Conservation (phyloP, 1,140 invertebrate species). For the Brachionus plicatilis region DNA sequence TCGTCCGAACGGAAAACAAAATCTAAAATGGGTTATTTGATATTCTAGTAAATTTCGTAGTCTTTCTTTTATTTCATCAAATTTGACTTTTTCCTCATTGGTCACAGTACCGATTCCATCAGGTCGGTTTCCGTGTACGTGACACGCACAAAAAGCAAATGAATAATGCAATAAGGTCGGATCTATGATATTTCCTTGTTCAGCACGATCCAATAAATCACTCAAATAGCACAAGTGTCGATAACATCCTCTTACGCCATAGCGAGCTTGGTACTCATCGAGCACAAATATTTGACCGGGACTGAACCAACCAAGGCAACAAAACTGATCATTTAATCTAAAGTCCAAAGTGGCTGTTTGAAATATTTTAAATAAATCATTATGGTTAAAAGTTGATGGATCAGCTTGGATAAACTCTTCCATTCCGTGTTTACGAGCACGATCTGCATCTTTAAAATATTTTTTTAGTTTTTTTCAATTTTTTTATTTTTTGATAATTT, state of each 20-base stretch:
- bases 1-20: constrained; percentile 94
- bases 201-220: constrained; percentile 87
- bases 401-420: constrained; percentile 97
- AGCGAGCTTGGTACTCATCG: constrained; percentile 95
- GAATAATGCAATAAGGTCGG: constrained; percentile 96
- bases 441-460: constrained; percentile 69
- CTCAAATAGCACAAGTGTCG: constrained; percentile 91
- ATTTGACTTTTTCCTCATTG: constrained; percentile 93
- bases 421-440: constrained; percentile 94
- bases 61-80: constrained; percentile 91
- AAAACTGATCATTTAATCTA: constrained; percentile 89
- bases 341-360: constrained; percentile 90
- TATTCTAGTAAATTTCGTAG: constrained; percentile 84
- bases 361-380: constrained; percentile 78
- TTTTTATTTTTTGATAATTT: constrained; percentile 67
- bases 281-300: constrained; percentile 95
- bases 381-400: constrained; percentile 92
- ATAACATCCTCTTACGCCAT: constrained; percentile 92
- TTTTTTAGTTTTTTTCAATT: constrained; percentile 66
- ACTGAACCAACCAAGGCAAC: constrained; percentile 97
- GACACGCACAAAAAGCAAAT: constrained; percentile 96
- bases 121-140: constrained; percentile 62
- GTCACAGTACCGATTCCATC: constrained; percentile 74
- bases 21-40: constrained; percentile 98
- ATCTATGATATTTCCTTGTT: constrained; percentile 90